Conservation (phyloP, 2,888 invertebrate species). For the Tenthredo mesomela region DNA sequence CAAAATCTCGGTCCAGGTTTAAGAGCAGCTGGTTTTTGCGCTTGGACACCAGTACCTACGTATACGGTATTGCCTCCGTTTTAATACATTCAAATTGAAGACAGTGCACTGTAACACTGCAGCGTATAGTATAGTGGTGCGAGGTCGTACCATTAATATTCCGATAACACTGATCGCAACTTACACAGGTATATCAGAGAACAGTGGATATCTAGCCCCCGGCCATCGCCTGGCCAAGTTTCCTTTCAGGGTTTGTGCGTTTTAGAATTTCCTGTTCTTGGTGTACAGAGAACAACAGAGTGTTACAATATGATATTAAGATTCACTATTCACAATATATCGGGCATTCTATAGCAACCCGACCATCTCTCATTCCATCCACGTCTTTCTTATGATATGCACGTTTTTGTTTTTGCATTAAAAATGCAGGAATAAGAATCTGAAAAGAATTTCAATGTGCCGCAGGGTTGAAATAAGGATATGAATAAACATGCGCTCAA, state of each 20-base stretch:
- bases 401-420: no score
- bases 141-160: slow-evolving; percentile 37
- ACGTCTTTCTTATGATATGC: no score
- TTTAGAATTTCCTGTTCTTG: background rate
- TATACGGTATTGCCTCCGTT: slow-evolving; percentile 16
- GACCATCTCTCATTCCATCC: no score
- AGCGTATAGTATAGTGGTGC: background rate
- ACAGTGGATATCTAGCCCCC: background rate
- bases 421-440: no score
- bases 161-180: slow-evolving; percentile 15
- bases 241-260: slow-evolving; percentile 17
- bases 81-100: slow-evolving; percentile 34
- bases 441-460: no score
- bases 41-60: background rate
- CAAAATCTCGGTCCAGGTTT: background rate
- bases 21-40: slow-evolving; percentile 36
- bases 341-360: no score
- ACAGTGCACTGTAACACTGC: slow-evolving; percentile 11
- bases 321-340: background rate
- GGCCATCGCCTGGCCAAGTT: slow-evolving; percentile 25
- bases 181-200: slow-evolving; percentile 24
- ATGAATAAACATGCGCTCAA: no score
- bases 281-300: slow-evolving; percentile 15
- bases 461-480: no score
- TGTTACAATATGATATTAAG: background rate